Conservation (phyloP, 2,113 vertebrate species). For the Gobius niger region DNA sequence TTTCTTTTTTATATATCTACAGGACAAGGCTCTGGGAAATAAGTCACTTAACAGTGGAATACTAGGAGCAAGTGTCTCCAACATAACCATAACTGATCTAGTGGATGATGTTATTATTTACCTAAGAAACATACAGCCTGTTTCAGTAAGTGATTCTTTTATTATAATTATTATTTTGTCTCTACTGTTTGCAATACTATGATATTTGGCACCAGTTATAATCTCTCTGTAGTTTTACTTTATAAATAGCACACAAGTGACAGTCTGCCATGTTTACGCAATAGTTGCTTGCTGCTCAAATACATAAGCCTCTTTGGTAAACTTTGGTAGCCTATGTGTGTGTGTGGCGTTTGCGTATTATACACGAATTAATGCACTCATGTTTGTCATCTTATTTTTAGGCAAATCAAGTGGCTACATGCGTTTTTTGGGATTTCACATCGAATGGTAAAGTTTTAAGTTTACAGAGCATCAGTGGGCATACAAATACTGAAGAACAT, state of each 20-base stretch:
- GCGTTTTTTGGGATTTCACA: constrained; percentile 89
- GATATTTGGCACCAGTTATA: background rate
- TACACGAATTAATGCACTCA: background rate
- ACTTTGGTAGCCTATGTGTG: background rate
- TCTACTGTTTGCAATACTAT: background rate
- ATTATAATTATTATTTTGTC: no score
- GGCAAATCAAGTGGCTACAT: constrained; percentile 76
- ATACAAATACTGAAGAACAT: background rate
- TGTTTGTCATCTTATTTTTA: constrained; percentile 29
- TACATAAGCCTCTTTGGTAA: background rate
- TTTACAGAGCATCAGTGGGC: background rate
- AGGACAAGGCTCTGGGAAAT: constrained; percentile 78
- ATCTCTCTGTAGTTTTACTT: background rate
- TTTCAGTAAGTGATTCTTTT: constrained; percentile 54
- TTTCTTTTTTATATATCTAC: background rate
- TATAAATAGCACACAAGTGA: constrained; percentile 3
- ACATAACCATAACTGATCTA: constrained; percentile 83
- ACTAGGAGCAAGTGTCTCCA: constrained; percentile 87
- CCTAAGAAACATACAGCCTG: constrained; percentile 75
- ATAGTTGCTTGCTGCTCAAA: constrained; percentile 3
- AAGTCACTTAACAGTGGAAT: constrained; percentile 85
- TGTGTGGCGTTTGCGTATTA: background rate
- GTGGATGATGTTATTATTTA: constrained; percentile 77
- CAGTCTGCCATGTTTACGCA: background rate
- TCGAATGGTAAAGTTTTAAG: constrained; percentile 79